A percentile compares a stretch with the other conserved stretches of the same genome.
phyloP scores from a whole-genome alignment of 2,797 vertebrate species.

The Pangasius krempfi region DNA sequence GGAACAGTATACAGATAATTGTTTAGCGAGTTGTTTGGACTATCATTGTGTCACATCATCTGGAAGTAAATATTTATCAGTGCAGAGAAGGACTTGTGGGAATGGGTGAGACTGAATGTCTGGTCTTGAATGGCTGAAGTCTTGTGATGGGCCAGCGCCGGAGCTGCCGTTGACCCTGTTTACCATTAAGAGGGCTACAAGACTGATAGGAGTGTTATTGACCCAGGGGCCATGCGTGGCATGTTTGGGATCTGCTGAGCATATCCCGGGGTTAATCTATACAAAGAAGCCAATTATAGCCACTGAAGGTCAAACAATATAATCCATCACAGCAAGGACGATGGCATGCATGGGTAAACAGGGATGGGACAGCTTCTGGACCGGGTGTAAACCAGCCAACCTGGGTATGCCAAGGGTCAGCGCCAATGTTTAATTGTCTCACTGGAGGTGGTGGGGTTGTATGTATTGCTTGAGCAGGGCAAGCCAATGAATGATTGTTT shows the following conservation, averaged over 20 bases:
- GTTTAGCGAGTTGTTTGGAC: conserved; percentile 78
- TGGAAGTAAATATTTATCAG: conserved; percentile 80
- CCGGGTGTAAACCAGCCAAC: conserved; percentile 73
- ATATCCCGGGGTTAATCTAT: conserved; percentile 82
- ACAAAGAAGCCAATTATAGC: conserved; percentile 80
- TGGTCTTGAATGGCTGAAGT: conserved; percentile 66
- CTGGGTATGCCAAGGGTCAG: conserved; percentile 76
- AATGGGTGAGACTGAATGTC: conserved; percentile 59
- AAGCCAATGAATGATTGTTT: conserved; percentile 77
- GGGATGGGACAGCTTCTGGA: conserved; percentile 65
- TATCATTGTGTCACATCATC: conserved; percentile 72
- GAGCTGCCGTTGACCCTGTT: conserved; percentile 74
- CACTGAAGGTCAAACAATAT: conserved; percentile 81
- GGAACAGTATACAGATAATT: conserved; percentile 73
- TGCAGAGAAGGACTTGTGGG: conserved; percentile 54
- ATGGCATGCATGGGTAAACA: conserved; percentile 72
- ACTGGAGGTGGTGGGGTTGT: conserved; percentile 64
- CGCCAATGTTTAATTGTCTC: conserved; percentile 77
- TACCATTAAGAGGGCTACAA: conserved; percentile 77
- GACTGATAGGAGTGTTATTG: conserved; percentile 79
- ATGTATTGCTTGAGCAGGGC: conserved; percentile 63
- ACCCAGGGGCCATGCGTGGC: conserved; percentile 77
- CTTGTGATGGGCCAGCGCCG: conserved; percentile 61
- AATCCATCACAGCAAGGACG: conserved; percentile 75
- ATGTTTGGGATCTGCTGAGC: conserved; percentile 83